Percentiles rank a stretch among this genome's conserved stretches.
Conservation (phyloP, 2,888 invertebrate genomes). For the Agonopterix subpropinquella region DNA sequence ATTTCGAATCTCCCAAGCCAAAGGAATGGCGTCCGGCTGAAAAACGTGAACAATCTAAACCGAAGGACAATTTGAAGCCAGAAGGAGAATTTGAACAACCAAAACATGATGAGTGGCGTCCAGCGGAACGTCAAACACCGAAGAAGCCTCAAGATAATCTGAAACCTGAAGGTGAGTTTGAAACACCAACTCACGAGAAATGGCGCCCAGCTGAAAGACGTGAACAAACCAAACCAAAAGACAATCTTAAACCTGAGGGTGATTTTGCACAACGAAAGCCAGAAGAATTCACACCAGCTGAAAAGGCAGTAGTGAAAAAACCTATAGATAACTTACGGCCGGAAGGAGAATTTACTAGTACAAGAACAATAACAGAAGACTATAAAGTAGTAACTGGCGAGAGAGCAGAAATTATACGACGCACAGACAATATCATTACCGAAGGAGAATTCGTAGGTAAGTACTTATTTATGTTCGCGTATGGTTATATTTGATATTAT, state of each 20-base stretch:
- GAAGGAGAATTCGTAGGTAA: constrained; percentile 81
- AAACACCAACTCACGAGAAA: constrained; percentile 56
- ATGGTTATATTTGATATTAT: background rate
- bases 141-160: constrained; percentile 72
- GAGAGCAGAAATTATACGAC: constrained; percentile 78
- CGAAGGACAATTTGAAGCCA: constrained; percentile 68
- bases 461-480: background rate
- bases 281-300: constrained; percentile 46
- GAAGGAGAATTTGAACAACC: constrained; percentile 72
- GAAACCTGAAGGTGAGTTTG: constrained; percentile 66
- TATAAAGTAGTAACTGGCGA: constrained; percentile 77
- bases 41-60: constrained; percentile 57
- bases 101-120: constrained; percentile 30
- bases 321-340: constrained; percentile 62
- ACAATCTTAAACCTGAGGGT: constrained; percentile 75
- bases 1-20: constrained; percentile 44
- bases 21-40: constrained; percentile 69
- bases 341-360: constrained; percentile 76
- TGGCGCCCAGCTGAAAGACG: constrained; percentile 63
- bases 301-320: constrained; percentile 45
- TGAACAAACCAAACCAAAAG: constrained; percentile 53
- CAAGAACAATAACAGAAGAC: constrained; percentile 72
- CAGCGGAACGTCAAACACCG: constrained; percentile 41
- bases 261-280: constrained; percentile 58
- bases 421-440: constrained; percentile 79